A percentile compares a stretch with the other conserved stretches of the same genome.
Evolutionary conservation across 2,888 invertebrate genomes (phyloP).

Genomic region (Xanthia togata): DNA sequence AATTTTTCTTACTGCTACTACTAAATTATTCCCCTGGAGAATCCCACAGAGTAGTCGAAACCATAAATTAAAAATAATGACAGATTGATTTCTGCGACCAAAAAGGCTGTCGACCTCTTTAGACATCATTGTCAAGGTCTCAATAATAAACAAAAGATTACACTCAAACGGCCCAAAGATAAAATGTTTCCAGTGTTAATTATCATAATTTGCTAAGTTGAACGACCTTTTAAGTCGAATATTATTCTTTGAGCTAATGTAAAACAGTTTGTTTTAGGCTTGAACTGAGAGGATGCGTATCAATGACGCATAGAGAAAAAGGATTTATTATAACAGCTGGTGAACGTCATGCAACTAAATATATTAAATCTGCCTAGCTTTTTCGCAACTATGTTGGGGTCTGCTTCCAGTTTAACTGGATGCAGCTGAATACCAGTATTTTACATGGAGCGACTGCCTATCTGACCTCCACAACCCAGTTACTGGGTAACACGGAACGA

Average conservation of each 20-base stretch:
- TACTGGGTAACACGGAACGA: too few species aligned
- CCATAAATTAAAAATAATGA: not conserved
- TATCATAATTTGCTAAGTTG: constrained; percentile 41
- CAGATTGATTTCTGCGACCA: not conserved
- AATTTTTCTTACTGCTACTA: too few species aligned
- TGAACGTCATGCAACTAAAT: not conserved
- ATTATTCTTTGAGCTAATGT: constrained; percentile 25
- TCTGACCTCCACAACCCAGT: too few species aligned
- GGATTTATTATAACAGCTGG: not conserved
- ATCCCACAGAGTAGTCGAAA: not conserved
- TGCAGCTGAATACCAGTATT: too few species aligned
- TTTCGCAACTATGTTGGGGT: too few species aligned
- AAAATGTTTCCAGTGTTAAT: constrained; percentile 30
- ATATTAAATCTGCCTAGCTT: too few species aligned
- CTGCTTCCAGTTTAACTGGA: too few species aligned
- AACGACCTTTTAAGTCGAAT: constrained; percentile 27
- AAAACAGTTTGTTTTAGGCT: constrained; percentile 21
- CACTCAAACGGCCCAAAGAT: constrained; percentile 16
- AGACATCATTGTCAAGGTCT: constrained; percentile 43
- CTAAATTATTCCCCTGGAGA: not conserved
- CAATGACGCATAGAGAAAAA: not conserved
- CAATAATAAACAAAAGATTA: constrained; percentile 43
- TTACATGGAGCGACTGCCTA: too few species aligned
- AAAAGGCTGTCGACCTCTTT: constrained; percentile 29
- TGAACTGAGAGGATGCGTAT: not conserved